Evolutionary conservation across 2,888 invertebrate genomes (phyloP).

Genomic region (Gymnocheta viridis): DNA sequence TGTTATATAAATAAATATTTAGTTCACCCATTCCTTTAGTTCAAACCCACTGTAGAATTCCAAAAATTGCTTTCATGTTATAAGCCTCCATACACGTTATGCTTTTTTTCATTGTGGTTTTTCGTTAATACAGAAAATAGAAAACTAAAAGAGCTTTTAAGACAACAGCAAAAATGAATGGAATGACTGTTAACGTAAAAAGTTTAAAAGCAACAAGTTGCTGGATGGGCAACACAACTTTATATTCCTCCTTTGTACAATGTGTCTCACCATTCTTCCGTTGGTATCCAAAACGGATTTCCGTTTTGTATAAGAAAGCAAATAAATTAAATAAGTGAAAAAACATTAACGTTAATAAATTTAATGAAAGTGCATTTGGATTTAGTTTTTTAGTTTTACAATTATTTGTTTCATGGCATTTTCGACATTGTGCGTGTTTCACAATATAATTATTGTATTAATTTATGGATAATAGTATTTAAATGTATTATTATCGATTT

Average conservation of each 20-base stretch:
- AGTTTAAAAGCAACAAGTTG: slow-evolving; percentile 35
- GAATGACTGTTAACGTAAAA: not conserved
- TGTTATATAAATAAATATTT: too few relatives aligned
- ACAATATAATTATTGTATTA: slow-evolving; percentile 25
- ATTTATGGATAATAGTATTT: not conserved
- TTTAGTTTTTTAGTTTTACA: not conserved
- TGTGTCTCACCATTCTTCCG: not conserved
- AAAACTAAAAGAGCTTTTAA: not conserved
- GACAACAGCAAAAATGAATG: not conserved
- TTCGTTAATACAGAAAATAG: not conserved
- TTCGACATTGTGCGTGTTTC: too few relatives aligned
- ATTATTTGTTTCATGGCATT: not conserved
- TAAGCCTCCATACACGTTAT: not conserved
- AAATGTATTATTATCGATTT: not conserved
- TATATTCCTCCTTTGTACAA: not conserved
- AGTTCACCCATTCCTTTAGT: too few relatives aligned
- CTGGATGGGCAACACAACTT: not conserved
- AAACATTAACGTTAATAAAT: slow-evolving; percentile 24
- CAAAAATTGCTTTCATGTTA: not conserved
- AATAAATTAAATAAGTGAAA: not conserved
- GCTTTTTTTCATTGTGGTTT: not conserved
- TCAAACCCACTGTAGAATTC: not conserved
- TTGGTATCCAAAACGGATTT: slow-evolving; percentile 48
- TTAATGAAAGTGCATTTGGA: slow-evolving; percentile 5
- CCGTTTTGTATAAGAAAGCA: slow-evolving; percentile 33